Evolutionary conservation across 2,113 vertebrate species (phyloP), one percentile per base, ranked within the genome.

Genomic region (Pteronura brasiliensis): DNA sequence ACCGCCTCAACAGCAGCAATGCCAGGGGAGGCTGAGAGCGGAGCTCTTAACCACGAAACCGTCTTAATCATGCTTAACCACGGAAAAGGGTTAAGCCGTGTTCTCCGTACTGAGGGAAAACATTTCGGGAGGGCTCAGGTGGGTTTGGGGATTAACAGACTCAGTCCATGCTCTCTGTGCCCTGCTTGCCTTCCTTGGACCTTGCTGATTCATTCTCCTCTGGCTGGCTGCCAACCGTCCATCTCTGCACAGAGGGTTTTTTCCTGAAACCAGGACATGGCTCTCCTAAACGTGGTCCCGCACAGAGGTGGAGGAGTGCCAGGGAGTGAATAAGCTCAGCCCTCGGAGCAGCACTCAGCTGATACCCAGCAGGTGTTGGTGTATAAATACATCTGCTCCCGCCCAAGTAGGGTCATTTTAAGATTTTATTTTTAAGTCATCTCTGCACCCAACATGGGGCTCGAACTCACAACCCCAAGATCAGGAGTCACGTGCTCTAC

Each of bases 291-390:
- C 0, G 44, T 7, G n/a, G 18, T 90, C n/a, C 27, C 7, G 7
- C 5, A 52, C 29, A 52, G 72, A 34, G 25, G 52, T 77, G 6
- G 0, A n/a, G 25, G 59, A 71, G 72, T 39, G 55, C 34, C 21
- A 11, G 57, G 36, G 15, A 20, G 12, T 36, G n/a, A 42, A 79
- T 7, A 36, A 2, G 1, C 4, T 6, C 34, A 3, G 1, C 11
- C 34, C 92, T 14, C 5, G 42, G 20, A 74, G 34, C 67, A 72
- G 29, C 4, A 0, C 31, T 42, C 15, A 18, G 25, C 4, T 3
- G 6, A 8, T 11, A 67, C 59, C 47, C 27, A 63, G 44, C 29
- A 13, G 74, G 39, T 23, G 5, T 52, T 2, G 3, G 21, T 15
- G 6, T 20, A 21, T n/a, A n/a, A 79, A n/a, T 4, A 14, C 13